phyloP scores from a whole-genome alignment of 2,113 vertebrate species.

The Trogon surrucura region DNA sequence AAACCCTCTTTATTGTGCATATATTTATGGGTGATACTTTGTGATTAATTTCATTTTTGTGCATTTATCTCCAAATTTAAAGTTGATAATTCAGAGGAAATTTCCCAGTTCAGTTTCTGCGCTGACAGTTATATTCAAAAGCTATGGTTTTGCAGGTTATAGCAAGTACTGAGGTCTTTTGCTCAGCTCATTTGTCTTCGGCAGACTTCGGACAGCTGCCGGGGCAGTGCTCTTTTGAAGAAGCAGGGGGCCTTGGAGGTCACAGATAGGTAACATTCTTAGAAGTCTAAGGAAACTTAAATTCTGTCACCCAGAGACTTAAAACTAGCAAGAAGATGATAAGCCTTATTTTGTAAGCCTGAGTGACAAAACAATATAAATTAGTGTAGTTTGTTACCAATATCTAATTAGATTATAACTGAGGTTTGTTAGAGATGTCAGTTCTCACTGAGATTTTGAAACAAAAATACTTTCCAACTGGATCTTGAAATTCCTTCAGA shows the following conservation, averaged over 20 bases:
- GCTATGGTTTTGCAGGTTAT: background rate
- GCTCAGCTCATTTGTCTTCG: background rate
- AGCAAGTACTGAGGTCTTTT: background rate
- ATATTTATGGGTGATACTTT: background rate
- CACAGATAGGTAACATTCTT: background rate
- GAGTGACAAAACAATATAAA: background rate
- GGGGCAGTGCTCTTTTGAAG: background rate
- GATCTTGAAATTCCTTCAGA: background rate
- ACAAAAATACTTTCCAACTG: background rate
- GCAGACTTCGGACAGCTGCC: background rate
- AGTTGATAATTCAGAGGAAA: background rate
- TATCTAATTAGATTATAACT: background rate
- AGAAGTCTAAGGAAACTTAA: background rate
- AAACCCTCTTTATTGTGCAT: background rate
- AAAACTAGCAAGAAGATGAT: background rate
- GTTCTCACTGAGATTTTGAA: background rate
- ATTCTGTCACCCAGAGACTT: background rate
- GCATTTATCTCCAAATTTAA: background rate
- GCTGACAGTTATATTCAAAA: background rate
- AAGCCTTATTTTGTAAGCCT: background rate
- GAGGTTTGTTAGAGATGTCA: background rate
- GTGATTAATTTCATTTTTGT: background rate
- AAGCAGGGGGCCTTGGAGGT: background rate
- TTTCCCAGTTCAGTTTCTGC: background rate
- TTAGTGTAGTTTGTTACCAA: background rate